Conservation (phyloP, 2,888 invertebrate species). For the Incurvaria masculella region DNA sequence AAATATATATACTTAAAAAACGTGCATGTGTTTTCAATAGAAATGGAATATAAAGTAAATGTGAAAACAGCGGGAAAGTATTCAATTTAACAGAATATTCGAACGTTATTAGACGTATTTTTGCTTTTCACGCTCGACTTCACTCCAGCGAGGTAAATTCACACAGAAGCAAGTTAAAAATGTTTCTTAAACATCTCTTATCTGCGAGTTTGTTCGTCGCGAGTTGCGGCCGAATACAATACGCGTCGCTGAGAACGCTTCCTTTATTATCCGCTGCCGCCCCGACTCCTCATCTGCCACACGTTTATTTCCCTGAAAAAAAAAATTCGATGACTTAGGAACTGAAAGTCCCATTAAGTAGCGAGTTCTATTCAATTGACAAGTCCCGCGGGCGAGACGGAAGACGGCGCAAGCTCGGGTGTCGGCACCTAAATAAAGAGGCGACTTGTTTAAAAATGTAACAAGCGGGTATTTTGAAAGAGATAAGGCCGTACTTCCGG, state of each 20-base stretch:
- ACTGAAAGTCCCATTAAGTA: slow-evolving; percentile 56
- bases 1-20: no score
- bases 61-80: neutral
- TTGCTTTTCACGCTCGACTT: neutral
- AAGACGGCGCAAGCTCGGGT: slow-evolving; percentile 22
- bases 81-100: neutral
- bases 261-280: neutral
- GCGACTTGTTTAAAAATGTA: slow-evolving; percentile 55
- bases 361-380: slow-evolving; percentile 51
- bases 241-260: neutral
- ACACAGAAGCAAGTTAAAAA: neutral
- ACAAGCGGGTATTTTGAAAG: slow-evolving; percentile 49
- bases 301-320: slow-evolving; percentile 13
- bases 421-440: slow-evolving; percentile 49
- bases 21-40: no score
- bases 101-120: neutral
- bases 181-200: neutral
- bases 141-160: neutral
- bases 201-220: neutral
- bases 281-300: neutral
- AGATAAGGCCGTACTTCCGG: slow-evolving; percentile 56
- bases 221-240: neutral
- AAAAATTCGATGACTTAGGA: slow-evolving; percentile 55
- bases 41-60: no score
- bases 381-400: slow-evolving; percentile 34